These are phyloP conservation scores for Calameuta filiformis DNA, from an alignment of 2,888 invertebrate genomes.

Conservation along the genomic window DNA sequence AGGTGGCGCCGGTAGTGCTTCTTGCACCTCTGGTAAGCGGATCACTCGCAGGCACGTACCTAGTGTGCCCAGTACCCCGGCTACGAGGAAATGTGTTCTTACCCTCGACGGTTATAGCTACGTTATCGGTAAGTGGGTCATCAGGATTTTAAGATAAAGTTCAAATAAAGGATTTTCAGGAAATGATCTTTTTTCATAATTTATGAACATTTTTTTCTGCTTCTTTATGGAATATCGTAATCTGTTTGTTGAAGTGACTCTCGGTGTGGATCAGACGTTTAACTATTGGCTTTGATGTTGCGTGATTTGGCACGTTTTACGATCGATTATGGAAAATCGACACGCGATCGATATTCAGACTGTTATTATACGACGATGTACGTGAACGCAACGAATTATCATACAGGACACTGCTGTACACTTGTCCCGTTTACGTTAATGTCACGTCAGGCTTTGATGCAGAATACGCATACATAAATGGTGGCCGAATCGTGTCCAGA, in stretches of 20 bases:
- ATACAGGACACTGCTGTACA: constrained; percentile 3
- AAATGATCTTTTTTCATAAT: neutral
- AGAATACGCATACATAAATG: neutral
- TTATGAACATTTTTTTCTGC: neutral
- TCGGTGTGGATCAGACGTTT: neutral
- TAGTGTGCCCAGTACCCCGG: constrained; percentile 65
- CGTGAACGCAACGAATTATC: constrained; percentile 10
- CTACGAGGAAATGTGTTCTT: constrained; percentile 82
- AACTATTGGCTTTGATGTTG: constrained; percentile 14
- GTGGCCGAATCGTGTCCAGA: neutral
- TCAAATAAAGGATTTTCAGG: too few species aligned
- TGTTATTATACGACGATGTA: neutral
- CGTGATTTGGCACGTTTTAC: constrained; percentile 8
- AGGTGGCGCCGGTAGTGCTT: constrained; percentile 67
- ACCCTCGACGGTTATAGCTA: constrained; percentile 89
- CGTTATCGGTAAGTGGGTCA: constrained; percentile 80
- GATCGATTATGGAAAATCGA: constrained; percentile 19
- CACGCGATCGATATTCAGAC: constrained; percentile 16
- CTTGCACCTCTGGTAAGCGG: constrained; percentile 50
- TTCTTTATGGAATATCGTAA: neutral
- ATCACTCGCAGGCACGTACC: constrained; percentile 51
- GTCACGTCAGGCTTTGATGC: constrained; percentile 27
- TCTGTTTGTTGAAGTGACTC: neutral
- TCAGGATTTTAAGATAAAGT: neutral
- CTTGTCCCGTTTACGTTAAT: constrained; percentile 9